phyloP scores from a whole-genome alignment of 2,797 vertebrate genomes.

The Melanotaenia maccullochi region DNA sequence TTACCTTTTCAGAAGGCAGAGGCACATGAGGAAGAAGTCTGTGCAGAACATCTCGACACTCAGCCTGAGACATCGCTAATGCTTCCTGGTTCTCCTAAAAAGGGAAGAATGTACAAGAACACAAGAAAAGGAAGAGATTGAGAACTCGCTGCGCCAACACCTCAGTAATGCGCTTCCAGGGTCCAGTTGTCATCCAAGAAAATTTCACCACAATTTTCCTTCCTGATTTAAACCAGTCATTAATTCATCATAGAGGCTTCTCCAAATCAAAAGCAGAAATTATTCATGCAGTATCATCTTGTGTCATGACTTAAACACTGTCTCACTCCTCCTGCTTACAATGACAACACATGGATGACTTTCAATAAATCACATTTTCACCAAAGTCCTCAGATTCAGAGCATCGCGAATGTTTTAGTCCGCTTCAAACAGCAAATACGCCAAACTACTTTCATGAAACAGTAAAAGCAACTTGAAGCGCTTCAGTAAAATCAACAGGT shows the following conservation, averaged over 20 bases:
- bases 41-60: constrained; percentile 88
- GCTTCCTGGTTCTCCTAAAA: constrained; percentile 89
- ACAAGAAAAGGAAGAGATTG: constrained; percentile 23
- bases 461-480: constrained; percentile 36
- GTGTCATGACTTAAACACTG: constrained; percentile 10
- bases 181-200: constrained; percentile 32
- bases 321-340: constrained; percentile 29
- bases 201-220: constrained; percentile 23
- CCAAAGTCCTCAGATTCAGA: constrained; percentile 38
- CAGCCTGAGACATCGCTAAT: constrained; percentile 84
- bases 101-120: constrained; percentile 13
- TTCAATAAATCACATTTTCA: constrained; percentile 36
- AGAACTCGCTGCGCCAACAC: constrained; percentile 3
- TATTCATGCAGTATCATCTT: constrained; percentile 18
- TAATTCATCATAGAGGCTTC: constrained; percentile 4
- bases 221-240: constrained; percentile 17
- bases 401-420: constrained; percentile 12
- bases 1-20: constrained; percentile 84
- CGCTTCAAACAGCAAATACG: constrained; percentile 28
- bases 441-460: constrained; percentile 38
- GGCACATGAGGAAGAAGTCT: constrained; percentile 92
- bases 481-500: constrained; percentile 32
- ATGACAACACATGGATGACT: constrained; percentile 30
- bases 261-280: constrained; percentile 17
- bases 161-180: constrained; percentile 8